These are phyloP conservation scores for Neosalanx taihuensis DNA, from an alignment of 2,797 vertebrate genomes.

Conservation along the genomic window DNA sequence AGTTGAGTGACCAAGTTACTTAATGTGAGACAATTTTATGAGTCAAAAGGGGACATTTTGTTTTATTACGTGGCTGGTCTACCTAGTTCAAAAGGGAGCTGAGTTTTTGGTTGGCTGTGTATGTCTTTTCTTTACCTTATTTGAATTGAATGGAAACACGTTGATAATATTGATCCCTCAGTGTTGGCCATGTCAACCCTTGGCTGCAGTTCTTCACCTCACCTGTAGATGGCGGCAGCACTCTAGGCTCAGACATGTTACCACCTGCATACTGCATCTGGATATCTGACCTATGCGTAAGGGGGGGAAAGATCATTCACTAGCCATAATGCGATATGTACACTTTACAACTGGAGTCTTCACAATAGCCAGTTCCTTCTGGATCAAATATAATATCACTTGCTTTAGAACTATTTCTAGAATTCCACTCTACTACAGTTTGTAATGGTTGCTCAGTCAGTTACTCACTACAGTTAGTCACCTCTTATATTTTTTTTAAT, in stretches of 20 bases:
- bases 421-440: background rate
- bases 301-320: constrained; percentile 21
- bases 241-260: constrained; percentile 47
- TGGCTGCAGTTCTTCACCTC: constrained; percentile 59
- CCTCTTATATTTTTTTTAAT: background rate
- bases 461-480: background rate
- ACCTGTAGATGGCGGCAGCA: constrained; percentile 65
- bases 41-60: constrained; percentile 48
- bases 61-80: constrained; percentile 74
- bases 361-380: background rate
- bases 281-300: constrained; percentile 28
- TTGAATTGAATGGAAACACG: constrained; percentile 14
- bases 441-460: constrained; percentile 1
- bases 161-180: constrained; percentile 7
- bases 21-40: constrained; percentile 66
- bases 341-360: constrained; percentile 15
- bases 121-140: constrained; percentile 21
- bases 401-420: background rate
- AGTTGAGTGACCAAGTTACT: constrained; percentile 74
- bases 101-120: constrained; percentile 24
- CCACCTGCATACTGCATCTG: constrained; percentile 59
- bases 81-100: constrained; percentile 61
- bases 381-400: background rate
- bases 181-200: constrained; percentile 17
- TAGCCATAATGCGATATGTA: constrained; percentile 24